Evolutionary conservation across 2,797 vertebrate genomes (phyloP).

Genomic region (Vipera latastei): DNA sequence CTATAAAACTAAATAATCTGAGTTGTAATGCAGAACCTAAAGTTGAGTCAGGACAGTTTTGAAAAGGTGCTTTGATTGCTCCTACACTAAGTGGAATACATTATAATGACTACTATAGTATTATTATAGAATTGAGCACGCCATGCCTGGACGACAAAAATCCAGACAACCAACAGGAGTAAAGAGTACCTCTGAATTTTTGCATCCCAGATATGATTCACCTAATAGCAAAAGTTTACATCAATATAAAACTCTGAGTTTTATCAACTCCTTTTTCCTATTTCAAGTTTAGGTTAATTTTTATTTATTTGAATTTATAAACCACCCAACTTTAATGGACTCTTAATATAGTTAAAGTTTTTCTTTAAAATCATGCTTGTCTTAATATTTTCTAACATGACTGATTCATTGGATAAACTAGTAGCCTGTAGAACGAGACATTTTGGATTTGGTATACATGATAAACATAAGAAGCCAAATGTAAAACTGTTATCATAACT

Average conservation of each 20-base stretch:
- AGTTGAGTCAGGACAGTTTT: not conserved
- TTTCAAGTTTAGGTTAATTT: not conserved
- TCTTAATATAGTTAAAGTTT: not conserved
- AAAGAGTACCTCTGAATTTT: not conserved
- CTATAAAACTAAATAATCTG: not conserved
- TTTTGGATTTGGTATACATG: conserved; percentile 1
- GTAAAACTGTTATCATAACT: conserved; percentile 36
- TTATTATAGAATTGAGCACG: not conserved
- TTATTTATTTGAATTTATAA: not conserved
- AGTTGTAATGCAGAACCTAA: conserved; percentile 28
- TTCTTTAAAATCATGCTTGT: not conserved
- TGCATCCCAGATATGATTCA: not conserved
- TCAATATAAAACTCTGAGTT: not conserved
- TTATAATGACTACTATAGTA: not conserved
- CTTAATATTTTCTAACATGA: conserved; percentile 24
- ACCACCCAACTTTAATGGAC: not conserved
- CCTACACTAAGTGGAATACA: conserved; percentile 1
- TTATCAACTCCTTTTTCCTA: conserved; percentile 25
- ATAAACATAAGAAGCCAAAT: conserved; percentile 36
- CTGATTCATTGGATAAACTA: conserved; percentile 22
- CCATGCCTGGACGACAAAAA: not conserved
- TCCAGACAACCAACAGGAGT: not conserved
- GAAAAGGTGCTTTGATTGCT: conserved; percentile 26
- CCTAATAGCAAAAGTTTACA: not conserved
- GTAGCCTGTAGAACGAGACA: not conserved